These are phyloP conservation scores for Polyommatus iphigenia DNA, from an alignment of 2,888 invertebrate species.

Conservation along the genomic window DNA sequence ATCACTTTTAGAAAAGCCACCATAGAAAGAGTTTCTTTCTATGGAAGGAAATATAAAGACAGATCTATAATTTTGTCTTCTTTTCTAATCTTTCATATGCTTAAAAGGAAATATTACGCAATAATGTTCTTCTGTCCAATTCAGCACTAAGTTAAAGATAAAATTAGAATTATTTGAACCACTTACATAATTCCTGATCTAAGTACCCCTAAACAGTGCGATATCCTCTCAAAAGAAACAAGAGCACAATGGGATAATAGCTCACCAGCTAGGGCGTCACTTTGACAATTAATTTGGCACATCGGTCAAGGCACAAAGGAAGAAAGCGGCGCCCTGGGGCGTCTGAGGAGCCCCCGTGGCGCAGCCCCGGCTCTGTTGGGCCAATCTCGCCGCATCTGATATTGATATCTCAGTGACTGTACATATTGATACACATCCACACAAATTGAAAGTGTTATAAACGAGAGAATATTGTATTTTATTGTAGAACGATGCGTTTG, in stretches of 20 bases:
- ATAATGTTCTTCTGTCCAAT: too few species aligned
- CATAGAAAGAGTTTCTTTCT: too few species aligned
- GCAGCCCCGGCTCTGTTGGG: neutral
- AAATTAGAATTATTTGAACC: too few species aligned
- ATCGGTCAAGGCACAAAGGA: slow-evolving; percentile 39
- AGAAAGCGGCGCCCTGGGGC: slow-evolving; percentile 48
- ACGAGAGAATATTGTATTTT: neutral
- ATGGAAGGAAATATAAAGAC: too few species aligned
- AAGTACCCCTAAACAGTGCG: neutral
- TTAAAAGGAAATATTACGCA: too few species aligned
- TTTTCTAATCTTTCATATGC: too few species aligned
- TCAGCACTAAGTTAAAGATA: too few species aligned
- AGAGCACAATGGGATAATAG: slow-evolving; percentile 14
- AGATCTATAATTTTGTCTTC: too few species aligned
- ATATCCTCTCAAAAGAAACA: neutral
- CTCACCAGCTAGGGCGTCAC: slow-evolving; percentile 36
- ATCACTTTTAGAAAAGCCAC: too few species aligned
- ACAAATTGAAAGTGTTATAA: neutral
- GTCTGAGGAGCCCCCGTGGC: slow-evolving; percentile 50
- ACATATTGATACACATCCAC: slow-evolving; percentile 15
- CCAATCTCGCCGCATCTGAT: slow-evolving; percentile 28
- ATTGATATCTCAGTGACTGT: slow-evolving; percentile 22
- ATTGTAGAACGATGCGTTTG: neutral
- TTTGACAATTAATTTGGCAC: slow-evolving; percentile 45
- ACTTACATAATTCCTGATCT: neutral